A percentile compares a stretch with the other conserved stretches of the same genome.
Conservation (phyloP, 2,113 vertebrate species). For the Mormyrus lacerda region DNA sequence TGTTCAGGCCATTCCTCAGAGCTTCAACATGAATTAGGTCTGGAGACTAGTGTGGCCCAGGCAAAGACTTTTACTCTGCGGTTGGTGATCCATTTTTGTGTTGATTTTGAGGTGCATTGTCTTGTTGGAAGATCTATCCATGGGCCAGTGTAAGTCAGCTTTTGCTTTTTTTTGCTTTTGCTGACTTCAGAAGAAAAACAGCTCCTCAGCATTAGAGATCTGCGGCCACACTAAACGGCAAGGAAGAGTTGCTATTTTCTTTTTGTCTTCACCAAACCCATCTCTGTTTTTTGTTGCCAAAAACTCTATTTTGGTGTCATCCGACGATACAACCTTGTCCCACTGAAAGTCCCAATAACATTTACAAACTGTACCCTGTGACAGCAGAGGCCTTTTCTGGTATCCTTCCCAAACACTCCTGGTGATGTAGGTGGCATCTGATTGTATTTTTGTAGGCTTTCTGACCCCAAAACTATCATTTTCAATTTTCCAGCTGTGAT, state of each 20-base stretch:
- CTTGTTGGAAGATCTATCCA: background rate
- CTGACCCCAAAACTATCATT: background rate
- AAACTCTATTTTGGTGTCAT: background rate
- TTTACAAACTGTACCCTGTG: background rate
- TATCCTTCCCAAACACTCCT: background rate
- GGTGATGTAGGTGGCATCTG: background rate
- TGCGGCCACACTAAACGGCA: too few relatives aligned
- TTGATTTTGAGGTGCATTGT: background rate
- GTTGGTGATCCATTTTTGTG: background rate
- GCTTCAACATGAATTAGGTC: background rate
- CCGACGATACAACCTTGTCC: background rate
- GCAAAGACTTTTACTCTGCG: background rate
- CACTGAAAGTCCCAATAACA: background rate
- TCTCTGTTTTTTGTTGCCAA: background rate
- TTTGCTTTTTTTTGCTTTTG: too few relatives aligned
- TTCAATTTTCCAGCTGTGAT: background rate
- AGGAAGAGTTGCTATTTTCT: too few relatives aligned
- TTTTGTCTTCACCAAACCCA: too few relatives aligned
- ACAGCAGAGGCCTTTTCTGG: background rate
- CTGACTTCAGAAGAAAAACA: background rate
- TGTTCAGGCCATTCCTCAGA: too few relatives aligned
- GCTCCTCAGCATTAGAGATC: too few relatives aligned
- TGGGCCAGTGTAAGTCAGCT: background rate
- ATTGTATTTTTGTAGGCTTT: background rate
- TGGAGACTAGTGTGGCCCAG: too few relatives aligned